These are phyloP conservation scores for Dendrolimus kikuchii DNA, from an alignment of 1,140 invertebrate species.

Conservation along the genomic window DNA sequence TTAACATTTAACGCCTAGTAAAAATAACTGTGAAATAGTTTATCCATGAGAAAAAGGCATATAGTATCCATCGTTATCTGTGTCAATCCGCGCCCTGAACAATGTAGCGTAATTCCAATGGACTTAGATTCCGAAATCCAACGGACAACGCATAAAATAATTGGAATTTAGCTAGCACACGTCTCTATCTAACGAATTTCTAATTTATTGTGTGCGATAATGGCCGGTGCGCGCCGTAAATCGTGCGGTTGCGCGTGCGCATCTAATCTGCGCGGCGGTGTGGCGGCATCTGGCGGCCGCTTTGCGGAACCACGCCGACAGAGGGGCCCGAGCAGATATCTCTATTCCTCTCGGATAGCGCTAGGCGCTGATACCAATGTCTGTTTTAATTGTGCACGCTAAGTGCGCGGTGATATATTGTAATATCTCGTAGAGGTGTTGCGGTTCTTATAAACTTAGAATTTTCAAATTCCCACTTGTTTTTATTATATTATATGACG, in stretches of 20 bases:
- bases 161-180: conserved; percentile 37
- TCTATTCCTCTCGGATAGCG: neutral
- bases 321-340: neutral
- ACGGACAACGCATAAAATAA: conserved; percentile 28
- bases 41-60: no score
- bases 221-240: conserved; percentile 41
- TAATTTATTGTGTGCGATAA: conserved; percentile 65
- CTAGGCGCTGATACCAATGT: neutral
- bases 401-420: neutral
- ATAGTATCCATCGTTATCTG: no score
- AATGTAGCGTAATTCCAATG: no score
- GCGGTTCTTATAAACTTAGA: no score
- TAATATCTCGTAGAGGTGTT: no score
- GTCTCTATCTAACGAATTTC: conserved; percentile 68
- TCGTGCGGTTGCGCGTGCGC: conserved; percentile 31
- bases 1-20: no score
- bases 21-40: no score
- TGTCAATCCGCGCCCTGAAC: no score
- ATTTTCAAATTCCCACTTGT: no score
- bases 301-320: conserved; percentile 29
- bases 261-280: conserved; percentile 46
- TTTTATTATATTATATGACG: no score
- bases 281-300: conserved; percentile 59
- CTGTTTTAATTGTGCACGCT: neutral
- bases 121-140: neutral